Base-by-base conservation (phyloP, 2,113 vertebrate species). In the Alaudala cheleensis region DNA sequence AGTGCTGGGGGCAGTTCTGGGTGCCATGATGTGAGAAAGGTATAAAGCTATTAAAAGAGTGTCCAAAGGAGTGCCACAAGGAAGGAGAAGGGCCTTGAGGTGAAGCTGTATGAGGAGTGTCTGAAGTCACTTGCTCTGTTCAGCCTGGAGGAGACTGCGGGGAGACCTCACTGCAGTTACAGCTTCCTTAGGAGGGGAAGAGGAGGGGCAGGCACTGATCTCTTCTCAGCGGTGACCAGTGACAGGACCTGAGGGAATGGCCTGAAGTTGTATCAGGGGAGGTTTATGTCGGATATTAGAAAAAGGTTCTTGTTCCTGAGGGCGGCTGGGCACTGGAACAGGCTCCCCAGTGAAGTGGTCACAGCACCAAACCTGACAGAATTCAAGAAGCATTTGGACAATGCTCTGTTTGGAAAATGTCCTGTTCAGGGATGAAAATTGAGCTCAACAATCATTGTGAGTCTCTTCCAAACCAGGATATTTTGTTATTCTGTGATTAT, bases 41-140 rank as follows among this genome's bases (percentile, higher is more conserved):
- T 2, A 42, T 31, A 2, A 11, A 54, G 5, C 14, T 21, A 4
- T 54, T 29, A 6, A 6, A 6, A 49, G 20, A 34, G 5, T 25
- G 11, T 37, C 37, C 7, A 42, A 42, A 42, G 8, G 37, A 37
- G 37, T 37, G 37, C 37, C 37, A 37, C 37, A 37, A 37, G 37
- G 37, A 37, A 37, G 37, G 37, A 37, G 37, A 37, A 61, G 4
- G 18, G 18, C 8, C 33, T 78, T 23, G 54, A 51, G 5, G 9
- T 11, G 37, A 60, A 69, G 1, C 0, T 0, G 0, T 13, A 10
- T 44, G 22, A 69, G 33, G 18, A 1, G 1, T 3, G 1, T 0
- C n/a, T 62, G 74, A 54, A 24, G 49, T 29, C 29, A 21, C 8
- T 4, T 29, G 23, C 0, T 20, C 1, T 54, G 8, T n/a, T 54